Base-by-base conservation (phyloP, 2,113 vertebrate genomes). In the Rhinoptilus africanus region DNA sequence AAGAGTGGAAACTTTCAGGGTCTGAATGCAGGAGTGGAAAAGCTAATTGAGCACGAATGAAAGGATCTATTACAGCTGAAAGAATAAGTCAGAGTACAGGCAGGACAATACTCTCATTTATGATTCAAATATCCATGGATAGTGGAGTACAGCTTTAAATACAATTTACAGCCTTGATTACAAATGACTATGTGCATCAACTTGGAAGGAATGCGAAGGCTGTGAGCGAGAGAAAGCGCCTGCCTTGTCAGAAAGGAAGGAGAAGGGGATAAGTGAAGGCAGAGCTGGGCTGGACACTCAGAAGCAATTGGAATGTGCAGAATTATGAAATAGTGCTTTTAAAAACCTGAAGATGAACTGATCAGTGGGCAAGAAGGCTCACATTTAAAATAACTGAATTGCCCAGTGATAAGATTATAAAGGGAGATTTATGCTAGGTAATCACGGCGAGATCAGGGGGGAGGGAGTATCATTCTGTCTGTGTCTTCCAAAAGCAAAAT, bases 401-500 rank as follows among this genome's bases (percentile, higher is more conserved):
- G 68, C 68, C 57, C 62, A 62, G 32, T 71, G 89, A 85, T 79
- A 94, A 62, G 87, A 86, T 72, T 69, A 90, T 71, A 94, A 94
- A 92, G 66, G 91, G 80, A 92, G 85, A 57, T 59, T 90, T 84
- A 89, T 84, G 43, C 76, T 76, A 80, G 91, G 88, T 93, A 91
- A 97, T 92, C 63, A 86, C 69, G 81, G 63, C 4, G 14, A 89
- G 84, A 78, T 88, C 57, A 30, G 72, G 84, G 78, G 50, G 72
- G 93, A 90, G 66, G 41, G 37, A 95, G 50, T 62, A 95, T 92
- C 94, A 43, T 87, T 94, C 78, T 75, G 56, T 76, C 63, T 27
- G 20, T 88, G 77, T 66, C 94, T 95, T 96, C 84, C 81, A 91
- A 97, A 96, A 92, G 96, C 96, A 97, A 96, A 95, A 97, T 97